Evolutionary conservation across 2,797 vertebrate species (phyloP).

Genomic region (Neopelma chrysocephalum): DNA sequence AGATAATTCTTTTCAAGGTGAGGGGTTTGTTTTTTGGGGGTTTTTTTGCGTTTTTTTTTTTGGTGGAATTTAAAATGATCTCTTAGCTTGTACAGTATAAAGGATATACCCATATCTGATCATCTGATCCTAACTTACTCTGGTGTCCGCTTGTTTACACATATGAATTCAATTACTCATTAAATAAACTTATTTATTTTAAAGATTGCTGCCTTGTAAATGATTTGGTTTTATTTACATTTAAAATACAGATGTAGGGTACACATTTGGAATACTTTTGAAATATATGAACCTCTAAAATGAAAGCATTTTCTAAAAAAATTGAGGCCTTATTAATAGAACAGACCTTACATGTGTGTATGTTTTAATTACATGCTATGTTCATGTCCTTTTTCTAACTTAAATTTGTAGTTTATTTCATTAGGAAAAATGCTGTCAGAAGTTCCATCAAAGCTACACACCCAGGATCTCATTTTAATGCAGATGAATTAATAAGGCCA

Average conservation of each 20-base stretch:
- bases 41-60: not conserved
- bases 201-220: not conserved
- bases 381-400: not conserved
- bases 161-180: not conserved
- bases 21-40: accelerated
- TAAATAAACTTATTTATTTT: not conserved
- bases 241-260: not conserved
- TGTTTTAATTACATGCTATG: not conserved
- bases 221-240: not conserved
- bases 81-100: not conserved
- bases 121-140: not conserved
- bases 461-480: not conserved
- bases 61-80: not conserved
- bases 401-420: not conserved
- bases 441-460: not conserved
- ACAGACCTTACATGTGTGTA: not conserved
- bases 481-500: not conserved
- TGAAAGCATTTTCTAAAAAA: not conserved
- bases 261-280: not conserved
- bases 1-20: not conserved
- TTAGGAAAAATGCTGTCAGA: not conserved
- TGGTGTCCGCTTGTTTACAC: not conserved
- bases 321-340: not conserved
- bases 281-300: not conserved
- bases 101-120: not conserved